Base-by-base conservation (phyloP, 2,113 vertebrate genomes). In the zebrafish (Danio rerio) region DNA sequence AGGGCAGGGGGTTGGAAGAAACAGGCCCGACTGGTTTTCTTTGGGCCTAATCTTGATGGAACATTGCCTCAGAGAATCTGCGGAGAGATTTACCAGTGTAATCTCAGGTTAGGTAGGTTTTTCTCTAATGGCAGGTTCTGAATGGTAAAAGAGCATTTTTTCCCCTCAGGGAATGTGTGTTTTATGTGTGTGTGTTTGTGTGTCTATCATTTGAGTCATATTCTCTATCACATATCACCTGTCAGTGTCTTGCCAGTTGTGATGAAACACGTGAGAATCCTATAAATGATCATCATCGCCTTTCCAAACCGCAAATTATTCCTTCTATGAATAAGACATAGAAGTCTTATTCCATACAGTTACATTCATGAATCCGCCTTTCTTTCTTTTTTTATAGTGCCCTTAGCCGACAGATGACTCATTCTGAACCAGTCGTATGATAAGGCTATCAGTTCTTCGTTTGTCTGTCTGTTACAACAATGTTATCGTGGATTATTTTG, bases 21-120 rank as follows among this genome's bases (percentile, higher is more conserved):
- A 89, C 89, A 52, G 86, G 89, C 89, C 86, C 73, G 87, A 91
- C 91, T 78, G 89, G 90, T 93, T 93, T 89, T 20, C 10, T 66
- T 79, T 52, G 69, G 84, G 87, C 83, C 84, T 90, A 88, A 90
- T 90, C 90, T 89, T 73, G 52, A 84, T 87, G 80, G 86, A 88
- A 88, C 90, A 78, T 83, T 78, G 86, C 88, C 88, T 86, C 71
- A 63, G 89, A 89, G 90, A 91, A 91, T 89, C 75, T 65, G 61
- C 88, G 86, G 86, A 72, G 85, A 88, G 85, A 83, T 87, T 85
- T 88, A 76, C 85, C 88, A 88, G 83, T 80, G 66, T 43, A 85
- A 88, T 88, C 90, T 89, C 82, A 56, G 81, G 52, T 86, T 65
- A n/a, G 56, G 73, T 84, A 74, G 82, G 84, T 91, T 89, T 90